Conservation (phyloP, 2,797 vertebrate genomes). For the Tenualosa ilisha region DNA sequence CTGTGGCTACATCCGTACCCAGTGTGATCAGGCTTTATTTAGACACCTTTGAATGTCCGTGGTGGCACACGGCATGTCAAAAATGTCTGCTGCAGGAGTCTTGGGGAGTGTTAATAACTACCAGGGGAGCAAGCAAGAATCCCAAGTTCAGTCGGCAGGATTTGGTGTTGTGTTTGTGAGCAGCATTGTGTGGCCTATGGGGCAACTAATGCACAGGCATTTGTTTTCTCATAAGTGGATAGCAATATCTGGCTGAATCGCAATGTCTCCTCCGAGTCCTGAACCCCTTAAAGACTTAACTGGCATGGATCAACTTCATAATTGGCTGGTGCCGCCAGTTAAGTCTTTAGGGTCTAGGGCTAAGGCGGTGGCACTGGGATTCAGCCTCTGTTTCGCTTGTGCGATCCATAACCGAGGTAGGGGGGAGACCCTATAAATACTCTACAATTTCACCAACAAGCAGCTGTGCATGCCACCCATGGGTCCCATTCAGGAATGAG, state of each 20-base stretch:
- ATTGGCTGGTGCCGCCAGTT: no score
- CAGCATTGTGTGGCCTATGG: neutral
- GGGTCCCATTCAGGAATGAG: slow-evolving; percentile 20
- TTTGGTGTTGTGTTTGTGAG: slow-evolving; percentile 12
- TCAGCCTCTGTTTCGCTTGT: slow-evolving; percentile 28
- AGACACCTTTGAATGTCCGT: slow-evolving; percentile 36
- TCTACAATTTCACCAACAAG: slow-evolving; percentile 53
- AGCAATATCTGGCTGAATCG: no score
- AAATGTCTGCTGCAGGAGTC: slow-evolving; percentile 38
- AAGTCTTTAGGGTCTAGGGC: no score
- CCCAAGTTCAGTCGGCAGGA: slow-evolving; percentile 25
- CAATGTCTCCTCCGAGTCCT: no score
- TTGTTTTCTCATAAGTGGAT: no score
- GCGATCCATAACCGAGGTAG: slow-evolving; percentile 46
- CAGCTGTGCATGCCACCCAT: slow-evolving; percentile 52
- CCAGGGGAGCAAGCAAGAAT: slow-evolving; percentile 34
- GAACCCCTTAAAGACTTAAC: no score
- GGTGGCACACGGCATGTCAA: slow-evolving; percentile 27
- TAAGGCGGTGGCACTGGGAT: slow-evolving; percentile 9
- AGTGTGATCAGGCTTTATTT: slow-evolving; percentile 40
- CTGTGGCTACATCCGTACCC: slow-evolving; percentile 24
- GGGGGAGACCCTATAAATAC: slow-evolving; percentile 68
- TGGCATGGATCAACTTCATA: no score
- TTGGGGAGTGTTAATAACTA: slow-evolving; percentile 44
- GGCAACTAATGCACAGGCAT: slow-evolving; percentile 44